phyloP scores from a whole-genome alignment of 2,888 invertebrate genomes.

The Andrena marginata region DNA sequence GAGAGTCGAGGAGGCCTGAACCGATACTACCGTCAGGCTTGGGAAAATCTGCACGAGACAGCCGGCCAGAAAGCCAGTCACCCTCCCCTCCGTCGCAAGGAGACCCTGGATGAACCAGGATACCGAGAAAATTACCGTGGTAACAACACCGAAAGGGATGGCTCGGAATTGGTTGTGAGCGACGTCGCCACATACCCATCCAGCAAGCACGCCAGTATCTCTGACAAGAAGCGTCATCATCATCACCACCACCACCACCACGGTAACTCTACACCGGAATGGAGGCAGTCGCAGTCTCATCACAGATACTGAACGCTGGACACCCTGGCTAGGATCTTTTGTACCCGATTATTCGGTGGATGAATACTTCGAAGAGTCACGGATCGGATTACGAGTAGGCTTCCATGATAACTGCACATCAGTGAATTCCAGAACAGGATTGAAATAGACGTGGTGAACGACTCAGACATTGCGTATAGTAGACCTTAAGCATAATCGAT shows the following conservation, averaged over 20 bases:
- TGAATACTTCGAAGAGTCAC: constrained; percentile 18
- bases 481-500: constrained; percentile 31
- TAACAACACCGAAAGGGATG: constrained; percentile 86
- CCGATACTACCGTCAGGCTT: constrained; percentile 95
- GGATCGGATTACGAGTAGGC: constrained; percentile 21
- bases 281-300: constrained; percentile 86
- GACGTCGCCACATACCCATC: constrained; percentile 86
- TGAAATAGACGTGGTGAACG: constrained; percentile 24
- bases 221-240: constrained; percentile 90
- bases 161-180: constrained; percentile 91
- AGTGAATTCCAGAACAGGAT: constrained; percentile 12
- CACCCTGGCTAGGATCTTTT: constrained; percentile 9
- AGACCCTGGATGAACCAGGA: constrained; percentile 89
- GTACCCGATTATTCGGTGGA: constrained; percentile 23
- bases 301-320: constrained; percentile 85
- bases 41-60: constrained; percentile 96
- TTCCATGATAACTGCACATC: constrained; percentile 1
- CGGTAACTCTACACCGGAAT: constrained; percentile 86
- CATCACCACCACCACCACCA: constrained; percentile 90
- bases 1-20: constrained; percentile 94
- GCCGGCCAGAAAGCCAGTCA: constrained; percentile 88
- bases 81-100: constrained; percentile 89
- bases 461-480: constrained; percentile 31
- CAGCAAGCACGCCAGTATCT: constrained; percentile 85
- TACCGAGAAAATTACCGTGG: constrained; percentile 83